Base-by-base conservation (phyloP, 2,888 invertebrate genomes). In the Deilephila elpenor region DNA sequence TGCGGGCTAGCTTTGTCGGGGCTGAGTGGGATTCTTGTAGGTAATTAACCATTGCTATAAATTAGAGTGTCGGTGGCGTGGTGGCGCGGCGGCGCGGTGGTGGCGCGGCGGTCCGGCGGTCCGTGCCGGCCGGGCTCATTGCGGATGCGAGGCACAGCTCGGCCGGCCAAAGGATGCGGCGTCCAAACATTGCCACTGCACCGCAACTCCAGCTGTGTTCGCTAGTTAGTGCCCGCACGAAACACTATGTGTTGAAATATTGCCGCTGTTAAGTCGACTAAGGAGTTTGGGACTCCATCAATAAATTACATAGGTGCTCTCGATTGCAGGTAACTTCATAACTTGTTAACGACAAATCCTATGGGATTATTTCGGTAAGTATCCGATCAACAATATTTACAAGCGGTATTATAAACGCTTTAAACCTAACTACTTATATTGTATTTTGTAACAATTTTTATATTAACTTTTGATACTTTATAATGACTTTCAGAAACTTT, bases 11-110 rank as follows among this genome's bases (percentile, higher is more conserved):
- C 81, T 83, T 56, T 79, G 77, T 78, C 75, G 77, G 77, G 79
- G 81, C 87, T 88, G 87, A 89, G 83, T 90, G 87, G 88, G 89
- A 89, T 92, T 91, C 90, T 89, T 90, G 90, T 88, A 86, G 86
- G 90, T 91, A 92, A 92, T 92, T 91, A 92, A 90, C 89, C 86
- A 88, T 88, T 83, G 90, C 89, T 89, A 92, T 92, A 92, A 91
- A 92, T 93, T 91, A 91, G 88, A 85, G 86, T 82, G 74, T 79
- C 75, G 78, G 80, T 73, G 78, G 83, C 74, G 78, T 74, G 70
- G 62, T 75, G 79, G 79, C 76, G 44, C 76, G 44, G 29, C 14
- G 60, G 60, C 60, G 60, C 25, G 5, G 25, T 14, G 60, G 60
- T 14, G 82, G 60, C 44, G 73, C 78, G 77, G 82, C 75, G 78